Evolutionary conservation across 2,113 vertebrate genomes (phyloP), one percentile per base, ranked within the genome.

Genomic region (Phycodurus eques): DNA sequence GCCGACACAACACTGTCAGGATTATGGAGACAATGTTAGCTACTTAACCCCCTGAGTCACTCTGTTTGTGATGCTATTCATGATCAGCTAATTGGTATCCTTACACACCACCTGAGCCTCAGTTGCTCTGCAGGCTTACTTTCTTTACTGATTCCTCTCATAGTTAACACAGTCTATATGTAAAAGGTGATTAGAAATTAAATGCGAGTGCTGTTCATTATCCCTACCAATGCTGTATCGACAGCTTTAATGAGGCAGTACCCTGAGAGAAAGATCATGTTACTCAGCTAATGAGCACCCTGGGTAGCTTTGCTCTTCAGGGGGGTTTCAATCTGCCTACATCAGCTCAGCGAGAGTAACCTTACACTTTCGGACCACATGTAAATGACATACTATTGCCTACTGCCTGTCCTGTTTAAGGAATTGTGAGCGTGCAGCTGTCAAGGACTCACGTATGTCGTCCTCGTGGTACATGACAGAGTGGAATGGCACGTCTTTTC

Each of bases 381-480:
- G 1, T 56, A 68, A 70, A 77, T 83, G 66, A 81, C 75, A 71
- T n/a, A 72, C 8, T 13, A 46, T 0, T 0, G 0, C 65, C 57
- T 63, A 63, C 71, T 68, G 79, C 13, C 71, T 13, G 22, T 17
- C 0, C 49, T 53, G 49, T 67, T 56, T 74, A 71, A 68, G 53
- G 46, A 42, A 66, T 66, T 70, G 67, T 31, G 51, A 53, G 14
- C 39, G 15, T 56, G 35, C 17, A 11, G 60, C 33, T 71, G 62
- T 33, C 54, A 10, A 46, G 68, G 77, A 96, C 96, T 98, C 91
- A 99, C 98, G 90, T 78, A 99, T 96, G 91, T 99, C 96, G 81
- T 98, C 96, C 91, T 98, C 97, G 44, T 99, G 98, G 91, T 99
- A 99, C 88, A 99, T 99, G 88, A 99, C 96, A 15, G 98, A 99